Base-by-base conservation (phyloP, 2,797 vertebrate genomes). In the Netta rufina region DNA sequence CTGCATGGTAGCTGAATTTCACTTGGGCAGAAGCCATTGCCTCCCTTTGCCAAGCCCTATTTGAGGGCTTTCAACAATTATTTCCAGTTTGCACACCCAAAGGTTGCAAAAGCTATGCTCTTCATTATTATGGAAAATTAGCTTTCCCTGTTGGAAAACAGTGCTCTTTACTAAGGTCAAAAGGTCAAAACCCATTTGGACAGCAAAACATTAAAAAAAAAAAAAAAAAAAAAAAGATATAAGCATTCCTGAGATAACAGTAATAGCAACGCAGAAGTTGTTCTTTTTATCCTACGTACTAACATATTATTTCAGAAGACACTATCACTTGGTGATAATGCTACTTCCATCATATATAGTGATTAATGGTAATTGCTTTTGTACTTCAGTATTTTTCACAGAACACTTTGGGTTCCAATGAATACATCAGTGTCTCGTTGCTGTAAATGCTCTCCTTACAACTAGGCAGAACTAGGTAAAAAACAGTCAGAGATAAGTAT, bases 281-380 rank as follows among this genome's bases (percentile, higher is more conserved):
- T 51, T 92, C 11, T 69, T 65, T 87, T 87, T 76, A 89, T 76
- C n/a, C 79, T 60, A 74, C 54, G 87, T 72, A 80, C 76, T 77
- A 85, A 73, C 43, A 28, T 90, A 65, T 66, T 89, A 74, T 91
- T 97, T 96, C 74, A 82, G 47, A 72, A 89, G 30, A 32, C 8
- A 5, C 87, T 96, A 91, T 89, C 95, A 94, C 58, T 82, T 93
- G 75, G 90, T 61, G 67, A 93, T 97, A 96, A 95, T 70, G 73
- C 30, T 83, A 64, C 84, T 96, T 97, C 84, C 86, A 89, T 96
- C 97, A 93, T 96, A 95, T 95, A 84, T 83, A 71, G 83, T 95
- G 71, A 95, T 95, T 92, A 94, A 97, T 93, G 90, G 89, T 95
- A 97, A 98, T 97, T 97, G 95, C 87, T 94, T 97, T 96, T 94